Conservation (phyloP, 2,113 vertebrate species). For the Solenodon paradoxus region DNA sequence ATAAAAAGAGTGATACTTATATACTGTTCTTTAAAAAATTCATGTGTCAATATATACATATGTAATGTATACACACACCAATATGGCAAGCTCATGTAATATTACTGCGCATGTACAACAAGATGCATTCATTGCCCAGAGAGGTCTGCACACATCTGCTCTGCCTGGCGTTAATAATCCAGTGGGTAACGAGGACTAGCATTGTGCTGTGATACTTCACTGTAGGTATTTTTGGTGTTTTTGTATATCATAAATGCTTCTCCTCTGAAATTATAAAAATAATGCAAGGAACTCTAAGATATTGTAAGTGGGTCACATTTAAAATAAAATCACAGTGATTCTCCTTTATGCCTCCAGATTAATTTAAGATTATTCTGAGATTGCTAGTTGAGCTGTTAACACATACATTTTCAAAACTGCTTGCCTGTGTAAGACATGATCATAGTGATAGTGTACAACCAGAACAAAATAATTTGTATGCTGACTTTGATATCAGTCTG, state of each 20-base stretch:
- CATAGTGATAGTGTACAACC: neutral
- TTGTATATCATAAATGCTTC: neutral
- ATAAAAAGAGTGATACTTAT: neutral
- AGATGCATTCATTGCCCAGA: neutral
- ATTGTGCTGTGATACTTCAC: neutral
- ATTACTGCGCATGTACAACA: neutral
- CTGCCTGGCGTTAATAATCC: neutral
- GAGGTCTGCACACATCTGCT: neutral
- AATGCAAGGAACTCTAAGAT: neutral
- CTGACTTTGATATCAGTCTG: neutral
- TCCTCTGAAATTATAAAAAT: neutral
- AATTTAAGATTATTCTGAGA: neutral
- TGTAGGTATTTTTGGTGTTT: neutral
- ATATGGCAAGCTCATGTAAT: neutral
- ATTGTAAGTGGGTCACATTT: neutral
- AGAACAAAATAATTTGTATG: neutral
- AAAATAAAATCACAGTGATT: neutral
- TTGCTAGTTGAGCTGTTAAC: neutral
- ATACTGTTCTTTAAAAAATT: neutral
- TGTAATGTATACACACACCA: neutral
- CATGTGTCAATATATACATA: neutral
- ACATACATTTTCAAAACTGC: neutral
- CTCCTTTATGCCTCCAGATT: neutral
- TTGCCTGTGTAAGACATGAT: neutral
- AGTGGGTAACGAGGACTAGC: neutral